Base-by-base conservation (phyloP, 92 coral and sea anemone genomes). In the Porites rus region DNA sequence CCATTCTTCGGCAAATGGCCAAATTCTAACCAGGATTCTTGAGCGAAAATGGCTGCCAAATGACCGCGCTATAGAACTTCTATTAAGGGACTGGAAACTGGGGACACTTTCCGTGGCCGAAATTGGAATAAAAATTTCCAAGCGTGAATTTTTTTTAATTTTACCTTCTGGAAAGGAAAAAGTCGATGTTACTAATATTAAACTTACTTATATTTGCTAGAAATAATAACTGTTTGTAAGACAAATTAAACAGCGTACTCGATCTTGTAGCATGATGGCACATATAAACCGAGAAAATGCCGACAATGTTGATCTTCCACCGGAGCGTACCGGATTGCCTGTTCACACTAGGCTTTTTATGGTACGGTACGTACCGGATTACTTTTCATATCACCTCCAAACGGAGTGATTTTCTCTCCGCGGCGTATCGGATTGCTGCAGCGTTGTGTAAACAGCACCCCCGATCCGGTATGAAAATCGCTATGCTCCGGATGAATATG, bases 371-470 rank as follows among this genome's bases (percentile, higher is more conserved):
- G 53, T 83, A 60, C 80, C 87, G 87, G 80, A 83, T 83, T 71
- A 83, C 80, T 83, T 83, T 83, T 83, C 87, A 58, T 83, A 83
- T 83, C 80, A 83, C 87, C 87, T 71, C 80, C 87, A 83, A 73
- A 72, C 70, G 87, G 80, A 83, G 71, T 72, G 80, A 61, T 72
- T 83, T 83, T 72, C 24, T 78, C 86, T 81, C 86, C 77, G 79
- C 62, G 86, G 43, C 86, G 78, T 66, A 81, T 64, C 86, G 77
- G 86, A 81, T 81, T 81, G 43, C 86, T n/a, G 80, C 68, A 56
- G 61, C 69, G 87, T 72, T 21, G 72, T 72, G 80, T 83, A 56
- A 72, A 72, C 87, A 83, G 63, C 87, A 72, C 71, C 80, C 1
- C 25, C 25, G 71, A 82, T 82, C 67, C 86, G 86, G 77, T 82